Base-by-base conservation (phyloP, 2,113 vertebrate species). In the Oncorhynchus mykiss region DNA sequence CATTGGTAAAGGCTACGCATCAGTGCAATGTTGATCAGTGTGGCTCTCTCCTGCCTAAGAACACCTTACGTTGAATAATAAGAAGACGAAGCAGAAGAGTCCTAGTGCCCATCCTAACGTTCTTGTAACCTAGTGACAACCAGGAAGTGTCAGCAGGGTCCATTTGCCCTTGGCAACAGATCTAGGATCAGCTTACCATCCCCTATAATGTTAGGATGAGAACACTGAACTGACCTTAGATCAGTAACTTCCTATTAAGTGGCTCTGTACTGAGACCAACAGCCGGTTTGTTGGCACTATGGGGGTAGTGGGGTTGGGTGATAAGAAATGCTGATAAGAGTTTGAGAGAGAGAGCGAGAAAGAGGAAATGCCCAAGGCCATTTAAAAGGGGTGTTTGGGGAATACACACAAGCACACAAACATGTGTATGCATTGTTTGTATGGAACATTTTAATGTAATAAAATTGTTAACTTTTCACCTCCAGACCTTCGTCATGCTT, bases 381-480 rank as follows among this genome's bases (percentile, higher is more conserved):
- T 60, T 66, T 59, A 49, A 51, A 57, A 76, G 65, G 1, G 57
- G 60, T 68, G 67, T 80, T 74, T 67, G 45, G 60, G 75, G 71
- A 27, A 27, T 22, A 27, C 54, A 60, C 73, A 70, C 75, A 54
- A 72, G 6, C 25, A 60, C 73, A 70, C 75, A 54, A 72, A 6
- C 25, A n/a, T 96, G 96, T 97, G 97, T 96, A 96, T 96, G 96
- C 96, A 94, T 95, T 93, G 95, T 99, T 99, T 99, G 95, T 98
- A 98, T 95, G 92, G 93, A 96, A 95, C 95, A 91, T 90, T 94
- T 93, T 92, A 93, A 93, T 94, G 91, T 92, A 94, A 92, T 93
- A 94, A 95, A 95, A 94, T 77, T 82, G 84, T 92, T 93, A 85
- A 91, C 87, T 93, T 91, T 92, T 88, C 91, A 90, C 90, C 89